These are phyloP conservation scores for Hylyphantes graminicola DNA, from an alignment of 1,140 invertebrate genomes.

Conservation along the genomic window DNA sequence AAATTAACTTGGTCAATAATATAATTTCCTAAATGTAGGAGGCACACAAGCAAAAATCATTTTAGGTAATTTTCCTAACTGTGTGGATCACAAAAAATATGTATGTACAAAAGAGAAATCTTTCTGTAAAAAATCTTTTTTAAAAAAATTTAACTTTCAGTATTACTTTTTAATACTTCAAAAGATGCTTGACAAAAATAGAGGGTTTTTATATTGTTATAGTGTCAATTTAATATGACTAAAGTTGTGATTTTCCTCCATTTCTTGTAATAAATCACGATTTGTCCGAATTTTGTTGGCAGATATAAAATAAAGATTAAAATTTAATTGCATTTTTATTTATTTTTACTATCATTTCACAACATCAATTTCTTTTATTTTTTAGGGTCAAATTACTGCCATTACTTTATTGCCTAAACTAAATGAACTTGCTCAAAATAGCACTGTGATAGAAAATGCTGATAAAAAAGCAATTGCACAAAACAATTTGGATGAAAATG, in stretches of 20 bases:
- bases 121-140: not conserved
- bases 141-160: not conserved
- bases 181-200: too few relatives aligned
- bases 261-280: too few relatives aligned
- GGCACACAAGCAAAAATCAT: too few relatives aligned
- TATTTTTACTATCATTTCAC: not conserved
- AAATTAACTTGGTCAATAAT: too few relatives aligned
- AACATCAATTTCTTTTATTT: not conserved
- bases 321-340: not conserved
- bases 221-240: too few relatives aligned
- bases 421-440: conserved; percentile 15
- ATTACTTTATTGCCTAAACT: conserved; percentile 14
- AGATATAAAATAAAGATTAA: too few relatives aligned
- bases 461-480: not conserved
- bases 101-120: not conserved
- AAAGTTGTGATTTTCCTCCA: too few relatives aligned
- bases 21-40: too few relatives aligned
- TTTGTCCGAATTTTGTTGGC: too few relatives aligned
- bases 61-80: not conserved
- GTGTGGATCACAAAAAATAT: not conserved
- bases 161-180: not conserved
- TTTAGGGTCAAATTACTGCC: conserved; percentile 39
- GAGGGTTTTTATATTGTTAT: too few relatives aligned
- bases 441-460: conserved; percentile 6
- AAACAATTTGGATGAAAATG: conserved; percentile 16